Percentiles rank a stretch among this genome's conserved stretches.
phyloP scores from a whole-genome alignment of 1,140 invertebrate species.

The Pomacea maculata region DNA sequence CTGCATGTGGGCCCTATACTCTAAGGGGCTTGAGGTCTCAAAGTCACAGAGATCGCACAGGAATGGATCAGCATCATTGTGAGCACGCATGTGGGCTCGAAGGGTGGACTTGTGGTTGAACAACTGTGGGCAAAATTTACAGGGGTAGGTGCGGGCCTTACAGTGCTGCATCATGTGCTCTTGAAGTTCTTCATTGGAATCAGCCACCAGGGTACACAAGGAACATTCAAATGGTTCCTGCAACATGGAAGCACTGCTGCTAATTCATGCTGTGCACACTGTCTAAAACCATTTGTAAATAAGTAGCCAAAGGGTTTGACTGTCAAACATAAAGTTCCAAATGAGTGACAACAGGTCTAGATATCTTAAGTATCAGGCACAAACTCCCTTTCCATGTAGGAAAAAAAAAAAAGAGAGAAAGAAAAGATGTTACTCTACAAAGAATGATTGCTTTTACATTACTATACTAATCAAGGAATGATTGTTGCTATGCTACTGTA shows the following conservation, averaged over 20 bases:
- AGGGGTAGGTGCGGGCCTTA: conserved; percentile 61
- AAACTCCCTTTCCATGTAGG: not conserved
- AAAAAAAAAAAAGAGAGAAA: not conserved
- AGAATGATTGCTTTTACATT: not conserved
- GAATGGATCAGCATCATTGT: conserved; percentile 58
- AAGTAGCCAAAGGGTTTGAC: too few species aligned
- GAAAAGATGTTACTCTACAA: too few species aligned
- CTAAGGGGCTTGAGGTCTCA: conserved; percentile 49
- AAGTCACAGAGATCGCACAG: conserved; percentile 58
- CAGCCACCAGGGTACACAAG: conserved; percentile 56
- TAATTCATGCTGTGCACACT: too few species aligned
- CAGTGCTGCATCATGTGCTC: conserved; percentile 64
- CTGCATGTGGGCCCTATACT: conserved; percentile 52
- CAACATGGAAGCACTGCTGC: not conserved
- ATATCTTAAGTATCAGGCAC: not conserved
- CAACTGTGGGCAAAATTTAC: conserved; percentile 56
- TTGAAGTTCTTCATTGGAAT: conserved; percentile 57
- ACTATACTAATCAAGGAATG: too few species aligned
- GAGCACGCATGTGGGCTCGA: conserved; percentile 51
- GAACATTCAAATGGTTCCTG: conserved; percentile 63
- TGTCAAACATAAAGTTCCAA: too few species aligned
- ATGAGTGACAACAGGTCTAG: too few species aligned
- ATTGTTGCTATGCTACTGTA: too few species aligned
- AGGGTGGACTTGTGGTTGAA: conserved; percentile 64
- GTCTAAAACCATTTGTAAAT: too few species aligned